Evolutionary conservation across 2,797 vertebrate species (phyloP), one percentile per base, ranked within the genome.

Genomic region (Fistularia commersonii): DNA sequence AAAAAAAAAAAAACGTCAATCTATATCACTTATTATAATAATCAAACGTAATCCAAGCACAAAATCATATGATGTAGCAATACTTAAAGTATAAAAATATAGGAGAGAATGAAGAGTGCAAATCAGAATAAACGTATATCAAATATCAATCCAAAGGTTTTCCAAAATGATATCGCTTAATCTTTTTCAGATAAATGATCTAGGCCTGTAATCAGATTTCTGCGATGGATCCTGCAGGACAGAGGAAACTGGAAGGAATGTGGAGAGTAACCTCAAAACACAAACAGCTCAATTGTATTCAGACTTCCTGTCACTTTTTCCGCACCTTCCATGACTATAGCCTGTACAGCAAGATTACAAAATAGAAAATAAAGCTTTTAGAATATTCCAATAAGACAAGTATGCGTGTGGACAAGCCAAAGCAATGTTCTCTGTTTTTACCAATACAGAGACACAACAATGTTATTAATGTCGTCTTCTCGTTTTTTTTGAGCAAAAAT

Each of bases 241-340:
- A 52, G 32, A 69, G 47, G 63, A 69, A 72, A 65, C 66, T 61
- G 57, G 47, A 63, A 66, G 54, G 61, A 78, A 76, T 69, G 69
- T 66, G 52, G 45, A 42, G 6, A 41, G 12, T 48, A 54, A 48
- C 54, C 45, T 54, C 51, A 54, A 48, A 40, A 61, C 53, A 68
- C 56, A 63, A 73, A 69, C 62, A 62, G 44, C 61, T 76, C 80
- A 48, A 79, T 81, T 81, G 78, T 77, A 54, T 74, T 41, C 45
- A 37, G 15, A 46, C 70, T 80, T 84, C 78, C 81, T 75, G 74
- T 65, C 40, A 68, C 57, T 77, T 75, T 23, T 63, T 54, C 38
- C 31, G 15, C 52, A 64, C 70, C 57, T 72, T 77, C 51, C 1
- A 36, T 37, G 59, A 66, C 52, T 23, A 57, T 47, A 62, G 42